Evolutionary conservation across 2,113 vertebrate genomes (phyloP).

Genomic region (Neopipo cinnamomea): DNA sequence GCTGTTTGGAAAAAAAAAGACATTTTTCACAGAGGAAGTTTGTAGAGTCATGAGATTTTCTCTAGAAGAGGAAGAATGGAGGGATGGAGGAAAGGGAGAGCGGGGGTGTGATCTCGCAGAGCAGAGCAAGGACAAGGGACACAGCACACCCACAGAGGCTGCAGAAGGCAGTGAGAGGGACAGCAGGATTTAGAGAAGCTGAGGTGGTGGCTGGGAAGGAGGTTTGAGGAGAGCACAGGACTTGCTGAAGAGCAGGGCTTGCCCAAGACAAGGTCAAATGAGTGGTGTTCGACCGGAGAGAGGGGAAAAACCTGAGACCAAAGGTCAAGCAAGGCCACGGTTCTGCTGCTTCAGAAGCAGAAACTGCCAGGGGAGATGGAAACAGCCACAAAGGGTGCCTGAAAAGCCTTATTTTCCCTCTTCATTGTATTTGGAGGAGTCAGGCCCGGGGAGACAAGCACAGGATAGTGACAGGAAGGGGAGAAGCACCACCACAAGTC

Average conservation of each 20-base stretch:
- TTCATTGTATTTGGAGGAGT: neutral
- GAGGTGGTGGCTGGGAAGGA: neutral
- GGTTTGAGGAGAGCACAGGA: neutral
- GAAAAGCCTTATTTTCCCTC: neutral
- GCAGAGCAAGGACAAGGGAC: neutral
- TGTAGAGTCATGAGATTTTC: rapidly evolving
- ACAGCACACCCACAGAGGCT: neutral
- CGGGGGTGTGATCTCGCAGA: neutral
- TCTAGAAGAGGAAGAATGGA: neutral
- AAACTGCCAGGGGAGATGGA: neutral
- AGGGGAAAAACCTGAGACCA: neutral
- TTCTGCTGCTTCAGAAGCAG: neutral
- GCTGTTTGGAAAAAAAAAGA: neutral
- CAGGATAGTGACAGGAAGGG: neutral
- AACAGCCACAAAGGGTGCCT: neutral
- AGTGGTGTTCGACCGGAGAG: neutral
- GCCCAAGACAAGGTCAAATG: neutral
- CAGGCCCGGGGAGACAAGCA: neutral
- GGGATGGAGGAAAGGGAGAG: neutral
- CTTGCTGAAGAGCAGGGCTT: neutral
- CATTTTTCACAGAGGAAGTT: neutral
- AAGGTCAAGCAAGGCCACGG: neutral
- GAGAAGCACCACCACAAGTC: neutral
- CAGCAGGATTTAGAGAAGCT: neutral
- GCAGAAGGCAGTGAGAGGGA: neutral